Base-by-base conservation (phyloP, 2,797 vertebrate species). In the Acanthurus tractus region DNA sequence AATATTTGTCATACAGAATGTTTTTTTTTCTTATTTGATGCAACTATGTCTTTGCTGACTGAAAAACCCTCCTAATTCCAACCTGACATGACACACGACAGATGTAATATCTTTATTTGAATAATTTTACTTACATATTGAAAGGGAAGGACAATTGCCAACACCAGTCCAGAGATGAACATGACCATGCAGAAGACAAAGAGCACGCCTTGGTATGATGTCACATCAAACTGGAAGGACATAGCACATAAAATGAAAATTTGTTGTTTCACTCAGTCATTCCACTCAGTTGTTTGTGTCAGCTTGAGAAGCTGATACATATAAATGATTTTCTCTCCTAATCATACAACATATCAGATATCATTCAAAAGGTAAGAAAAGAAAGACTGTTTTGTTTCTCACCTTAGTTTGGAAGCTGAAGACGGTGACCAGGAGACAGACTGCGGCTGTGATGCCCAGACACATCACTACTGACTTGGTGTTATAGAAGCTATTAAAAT, bases 321-420 rank as follows among this genome's bases (percentile, higher is more conserved):
- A 2, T 4, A 0, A 64, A 13, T 18, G 25, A 34, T 69, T 15
- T 61, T 48, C 1, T 18, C 25, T 45, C 4, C 14, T 25, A 50
- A 18, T 36, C 40, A 63, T 25, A 46, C 6, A 44, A 1, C 45
- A 17, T 44, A 67, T 69, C 6, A 42, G 13, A 29, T 29, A 15
- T 11, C n/a, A 23, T n/a, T 17, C 18, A 34, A 2, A 29, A 63
- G 17, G 14, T 49, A 49, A 53, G 8, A 6, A n/a, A 36, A 11
- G 3, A 0, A 13, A 20, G n/a, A 1, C 2, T 1, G 1, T 70
- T 62, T 4, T 8, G 4, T 20, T 84, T 57, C 94, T 93, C 64
- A 98, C 98, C 95, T 97, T 98, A 64, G 96, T 97, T 93, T 98
- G 97, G 91, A 98, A 98, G 89, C 97, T 98, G 93, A 97, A 97